A percentile compares a stretch with the other conserved stretches of the same genome.
These are phyloP conservation scores for Cheiracanthium punctorium DNA, from an alignment of 2,888 invertebrate genomes.

Conservation along the genomic window DNA sequence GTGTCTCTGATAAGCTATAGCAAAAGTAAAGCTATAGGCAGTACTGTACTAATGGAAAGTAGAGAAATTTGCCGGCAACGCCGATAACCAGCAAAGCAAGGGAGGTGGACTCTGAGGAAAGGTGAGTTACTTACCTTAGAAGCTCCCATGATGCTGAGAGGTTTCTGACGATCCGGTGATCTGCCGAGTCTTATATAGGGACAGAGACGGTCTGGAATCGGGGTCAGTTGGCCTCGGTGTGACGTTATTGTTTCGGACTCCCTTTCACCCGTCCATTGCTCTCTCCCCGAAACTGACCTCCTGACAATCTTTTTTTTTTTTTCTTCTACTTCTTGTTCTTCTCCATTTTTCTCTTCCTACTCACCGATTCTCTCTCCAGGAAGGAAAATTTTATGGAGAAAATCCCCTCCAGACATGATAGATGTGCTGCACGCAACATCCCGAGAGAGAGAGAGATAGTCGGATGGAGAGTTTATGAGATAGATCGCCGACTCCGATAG, in stretches of 20 bases:
- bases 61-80: too few species aligned
- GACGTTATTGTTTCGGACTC: slow-evolving; percentile 16
- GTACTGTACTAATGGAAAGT: too few species aligned
- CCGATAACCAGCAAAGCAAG: background rate
- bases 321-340: background rate
- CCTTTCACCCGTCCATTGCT: slow-evolving; percentile 36
- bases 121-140: slow-evolving; percentile 44
- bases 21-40: too few species aligned
- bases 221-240: slow-evolving; percentile 50
- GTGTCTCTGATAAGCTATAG: too few species aligned
- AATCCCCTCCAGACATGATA: background rate
- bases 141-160: slow-evolving; percentile 54
- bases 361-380: background rate
- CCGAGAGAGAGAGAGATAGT: too few species aligned
- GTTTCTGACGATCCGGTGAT: background rate
- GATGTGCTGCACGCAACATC: background rate
- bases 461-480: too few species aligned
- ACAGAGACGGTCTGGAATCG: background rate
- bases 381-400: background rate
- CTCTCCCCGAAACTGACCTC: slow-evolving; percentile 13
- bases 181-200: slow-evolving; percentile 39
- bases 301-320: background rate
- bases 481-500: too few species aligned
- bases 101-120: background rate
- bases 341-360: too few species aligned